phyloP scores from a whole-genome alignment of 2,888 invertebrate species.

The Melanchra persicariae region DNA sequence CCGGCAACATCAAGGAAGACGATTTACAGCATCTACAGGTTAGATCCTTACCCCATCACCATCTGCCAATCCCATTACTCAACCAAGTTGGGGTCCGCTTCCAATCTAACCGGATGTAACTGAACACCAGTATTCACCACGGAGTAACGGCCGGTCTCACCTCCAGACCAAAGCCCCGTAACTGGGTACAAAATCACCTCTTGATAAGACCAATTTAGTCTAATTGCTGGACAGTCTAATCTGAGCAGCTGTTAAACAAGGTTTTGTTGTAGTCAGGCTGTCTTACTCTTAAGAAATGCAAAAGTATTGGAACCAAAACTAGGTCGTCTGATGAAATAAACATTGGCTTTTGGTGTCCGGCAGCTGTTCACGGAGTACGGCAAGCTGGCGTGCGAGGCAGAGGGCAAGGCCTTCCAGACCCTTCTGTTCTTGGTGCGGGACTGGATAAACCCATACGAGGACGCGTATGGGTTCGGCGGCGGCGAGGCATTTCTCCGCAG shows the following conservation, averaged over 20 bases:
- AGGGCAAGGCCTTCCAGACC: conserved; percentile 96
- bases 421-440: conserved; percentile 97
- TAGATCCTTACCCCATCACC: background rate
- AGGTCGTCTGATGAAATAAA: background rate
- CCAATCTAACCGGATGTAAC: too few relatives aligned
- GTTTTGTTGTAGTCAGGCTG: background rate
- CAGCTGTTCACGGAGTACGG: conserved; percentile 99
- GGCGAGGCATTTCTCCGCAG: conserved; percentile 96
- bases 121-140: too few relatives aligned
- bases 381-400: conserved; percentile 94
- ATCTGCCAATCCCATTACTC: background rate
- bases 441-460: conserved; percentile 99
- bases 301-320: background rate
- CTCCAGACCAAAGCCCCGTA: background rate
- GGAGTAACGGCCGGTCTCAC: background rate
- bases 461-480: conserved; percentile 96
- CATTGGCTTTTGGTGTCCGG: background rate
- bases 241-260: too few relatives aligned
- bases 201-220: background rate
- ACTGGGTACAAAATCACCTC: background rate
- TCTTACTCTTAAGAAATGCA: background rate
- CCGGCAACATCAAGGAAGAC: conserved; percentile 99
- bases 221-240: too few relatives aligned
- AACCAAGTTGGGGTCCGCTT: background rate
- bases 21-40: conserved; percentile 98